phyloP scores from a whole-genome alignment of 2,113 vertebrate species.

The Ascaphus truei region DNA sequence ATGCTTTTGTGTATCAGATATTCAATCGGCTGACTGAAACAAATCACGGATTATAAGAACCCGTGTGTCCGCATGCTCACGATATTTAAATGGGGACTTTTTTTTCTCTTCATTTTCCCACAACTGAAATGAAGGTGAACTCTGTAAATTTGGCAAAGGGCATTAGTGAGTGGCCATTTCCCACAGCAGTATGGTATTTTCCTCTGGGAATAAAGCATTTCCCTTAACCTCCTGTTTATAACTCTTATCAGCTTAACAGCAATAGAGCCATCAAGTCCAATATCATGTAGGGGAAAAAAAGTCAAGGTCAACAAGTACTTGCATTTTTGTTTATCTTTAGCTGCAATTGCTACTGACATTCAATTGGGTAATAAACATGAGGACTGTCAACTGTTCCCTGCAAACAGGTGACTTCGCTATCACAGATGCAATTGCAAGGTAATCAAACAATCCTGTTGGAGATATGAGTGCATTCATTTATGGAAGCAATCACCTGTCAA shows the following conservation, averaged over 20 bases:
- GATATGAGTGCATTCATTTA: constrained; percentile 62
- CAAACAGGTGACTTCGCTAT: constrained; percentile 72
- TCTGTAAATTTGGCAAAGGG: constrained; percentile 62
- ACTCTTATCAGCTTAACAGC: constrained; percentile 75
- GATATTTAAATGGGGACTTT: constrained; percentile 50
- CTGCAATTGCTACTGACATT: constrained; percentile 69
- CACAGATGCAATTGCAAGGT: constrained; percentile 67
- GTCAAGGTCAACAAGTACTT: constrained; percentile 80
- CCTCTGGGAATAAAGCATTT: constrained; percentile 87
- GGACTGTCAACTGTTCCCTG: constrained; percentile 68
- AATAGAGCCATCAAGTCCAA: constrained; percentile 81
- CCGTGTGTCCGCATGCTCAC: constrained; percentile 33
- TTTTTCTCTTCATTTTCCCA: constrained; percentile 66
- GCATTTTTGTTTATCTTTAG: constrained; percentile 76
- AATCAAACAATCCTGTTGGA: constrained; percentile 73
- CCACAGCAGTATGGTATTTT: constrained; percentile 69
- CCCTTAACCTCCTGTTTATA: constrained; percentile 77
- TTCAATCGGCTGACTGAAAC: constrained; percentile 36
- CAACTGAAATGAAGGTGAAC: constrained; percentile 65
- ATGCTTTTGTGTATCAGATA: constrained; percentile 26
- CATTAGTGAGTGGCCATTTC: constrained; percentile 66
- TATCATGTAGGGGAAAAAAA: constrained; percentile 63
- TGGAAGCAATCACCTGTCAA: constrained; percentile 61
- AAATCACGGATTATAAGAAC: constrained; percentile 46
- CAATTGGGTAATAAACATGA: constrained; percentile 76